Evolutionary conservation across 2,113 vertebrate species (phyloP), one percentile per base, ranked within the genome.

Genomic region (Caranx ignobilis): DNA sequence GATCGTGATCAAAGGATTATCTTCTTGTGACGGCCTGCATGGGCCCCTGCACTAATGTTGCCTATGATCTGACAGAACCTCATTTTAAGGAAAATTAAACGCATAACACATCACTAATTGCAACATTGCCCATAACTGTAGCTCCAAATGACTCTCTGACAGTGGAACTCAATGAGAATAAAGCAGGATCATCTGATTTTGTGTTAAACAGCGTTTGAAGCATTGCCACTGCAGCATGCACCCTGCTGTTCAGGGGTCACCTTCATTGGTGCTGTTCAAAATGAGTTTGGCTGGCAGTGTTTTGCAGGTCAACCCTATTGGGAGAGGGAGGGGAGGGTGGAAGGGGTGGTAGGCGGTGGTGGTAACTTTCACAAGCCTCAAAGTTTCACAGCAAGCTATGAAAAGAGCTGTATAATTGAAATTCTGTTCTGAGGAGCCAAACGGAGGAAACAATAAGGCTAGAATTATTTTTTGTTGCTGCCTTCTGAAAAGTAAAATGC

Each of bases 231-330:
- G 74, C 69, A 70, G 72, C 19, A 26, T 68, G 70, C 15, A 18
- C 55, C 84, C 75, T 89, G 86, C 77, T 91, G 89, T 84, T 85
- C 39, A 26, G 83, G 56, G 78, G 79, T 88, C 87, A 89, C 87
- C 87, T 87, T 87, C 77, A 81, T 60, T 80, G 81, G 83, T 87
- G 89, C 64, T 75, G 81, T 65, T 85, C 48, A 81, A 84, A 90
- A 90, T 87, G 63, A 86, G 26, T 84, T 87, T 88, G 75, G 62
- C 47, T 83, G 75, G 37, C 70, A 67, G n/a, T 77, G 61, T 79
- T 80, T 87, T 89, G 34, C 79, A 75, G 55, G 76, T 89, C 82
- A 80, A 59, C n/a, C n/a, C 21, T 57, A 70, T 56, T 5, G 11
- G 57, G 52, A 66, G 56, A 63, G 11, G 26, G 26, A 26, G 26